Evolutionary conservation across 2,113 vertebrate species (phyloP), one percentile per base, ranked within the genome.

Genomic region (Picathartes gymnocephalus): DNA sequence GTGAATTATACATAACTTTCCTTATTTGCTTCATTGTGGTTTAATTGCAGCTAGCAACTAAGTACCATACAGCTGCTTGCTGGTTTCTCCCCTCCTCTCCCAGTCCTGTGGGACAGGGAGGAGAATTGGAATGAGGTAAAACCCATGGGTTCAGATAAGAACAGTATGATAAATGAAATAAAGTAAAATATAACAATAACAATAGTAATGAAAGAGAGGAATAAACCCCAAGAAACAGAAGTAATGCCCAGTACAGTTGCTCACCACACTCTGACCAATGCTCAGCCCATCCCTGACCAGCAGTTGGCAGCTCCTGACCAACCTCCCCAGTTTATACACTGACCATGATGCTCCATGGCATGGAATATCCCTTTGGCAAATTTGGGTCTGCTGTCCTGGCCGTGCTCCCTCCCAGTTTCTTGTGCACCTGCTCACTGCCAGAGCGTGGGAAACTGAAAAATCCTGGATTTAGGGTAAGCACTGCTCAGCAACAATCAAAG

Each of bases 241-340:
- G 21, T 27, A 47, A 40, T 61, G n/a, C n/a, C 11, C 30, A 27
- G 0, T 4, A 40, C 45, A 31, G 8, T 35, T 35, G 24, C 25
- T 61, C 5, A 47, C 1, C n/a, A 40, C 30, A 1, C 39, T 30
- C 54, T 81, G n/a, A 40, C 13, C 9, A 6, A 30, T 57, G 44
- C n/a, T 20, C 39, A 35, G 19, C 28, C 39, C 30, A 18, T 74
- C 20, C 20, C 16, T 7, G 7, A 44, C 0, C 0, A 61, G n/a
- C 5, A 27, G 2, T 30, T 0, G 1, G 51, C 54, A 53, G n/a
- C 53, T 40, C n/a, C 70, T 74, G 39, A 14, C 20, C 78, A 45
- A n/a, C 33, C 69, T 37, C 58, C 8, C 39, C 69, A 45, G 27
- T 39, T 37, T 8, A 51, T 21, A 7, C 60, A 33, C 15, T 28